These are phyloP conservation scores for Drosophila pseudotalamancana DNA, from an alignment of 2,888 invertebrate species.

Conservation along the genomic window DNA sequence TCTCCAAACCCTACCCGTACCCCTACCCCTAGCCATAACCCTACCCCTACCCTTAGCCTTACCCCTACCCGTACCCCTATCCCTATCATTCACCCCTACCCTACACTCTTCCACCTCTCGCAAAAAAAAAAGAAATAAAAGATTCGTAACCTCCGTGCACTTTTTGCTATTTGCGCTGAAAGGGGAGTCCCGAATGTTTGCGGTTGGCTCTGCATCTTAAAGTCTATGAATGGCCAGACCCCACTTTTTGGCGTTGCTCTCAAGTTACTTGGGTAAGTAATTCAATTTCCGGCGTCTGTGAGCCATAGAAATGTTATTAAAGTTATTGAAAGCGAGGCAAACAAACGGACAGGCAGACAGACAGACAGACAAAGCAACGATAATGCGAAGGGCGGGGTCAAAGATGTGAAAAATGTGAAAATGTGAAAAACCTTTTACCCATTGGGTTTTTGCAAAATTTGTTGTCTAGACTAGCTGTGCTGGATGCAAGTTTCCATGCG, in stretches of 20 bases:
- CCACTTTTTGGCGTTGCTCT: conserved; percentile 15
- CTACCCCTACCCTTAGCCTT: background rate
- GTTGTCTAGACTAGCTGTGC: conserved; percentile 61
- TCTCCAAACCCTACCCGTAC: background rate
- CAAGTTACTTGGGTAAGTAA: conserved; percentile 63
- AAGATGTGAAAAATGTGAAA: conserved; percentile 34
- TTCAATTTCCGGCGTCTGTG: conserved; percentile 67
- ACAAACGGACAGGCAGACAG: conserved; percentile 22
- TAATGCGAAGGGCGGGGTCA: background rate
- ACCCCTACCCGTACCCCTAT: background rate
- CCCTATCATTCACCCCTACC: too few relatives aligned
- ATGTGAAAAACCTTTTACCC: conserved; percentile 65
- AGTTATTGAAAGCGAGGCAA: conserved; percentile 64
- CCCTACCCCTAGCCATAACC: background rate
- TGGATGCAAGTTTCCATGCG: conserved; percentile 42
- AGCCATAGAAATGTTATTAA: conserved; percentile 57
- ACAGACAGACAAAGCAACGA: conserved; percentile 23
- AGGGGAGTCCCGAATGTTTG: conserved; percentile 42
- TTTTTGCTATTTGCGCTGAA: conserved; percentile 7
- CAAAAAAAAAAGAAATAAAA: background rate
- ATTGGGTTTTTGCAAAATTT: conserved; percentile 54
- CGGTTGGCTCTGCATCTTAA: conserved; percentile 39
- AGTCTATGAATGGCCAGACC: conserved; percentile 14
- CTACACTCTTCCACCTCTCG: background rate
- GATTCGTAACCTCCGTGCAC: background rate